Conservation (phyloP, 30 jellyfish, hydroid and myxozoan genomes). For the Aurelia aurita complex sp. Pacific region DNA sequence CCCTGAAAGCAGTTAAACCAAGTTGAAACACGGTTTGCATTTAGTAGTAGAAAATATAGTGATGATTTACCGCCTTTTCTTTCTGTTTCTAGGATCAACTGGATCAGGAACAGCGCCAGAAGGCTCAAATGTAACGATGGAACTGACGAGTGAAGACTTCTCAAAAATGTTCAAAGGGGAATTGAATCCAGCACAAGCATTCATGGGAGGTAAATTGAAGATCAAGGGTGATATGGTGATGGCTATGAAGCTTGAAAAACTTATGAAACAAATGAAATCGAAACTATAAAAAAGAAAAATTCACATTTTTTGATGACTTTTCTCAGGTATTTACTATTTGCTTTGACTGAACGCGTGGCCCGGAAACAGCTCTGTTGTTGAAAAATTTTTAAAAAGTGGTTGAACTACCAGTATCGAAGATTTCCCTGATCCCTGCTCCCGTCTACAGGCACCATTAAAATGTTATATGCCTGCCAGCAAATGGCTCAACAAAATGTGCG, state of each 20-base stretch:
- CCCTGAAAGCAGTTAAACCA: too few relatives aligned
- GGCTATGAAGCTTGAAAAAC: constrained; percentile 97
- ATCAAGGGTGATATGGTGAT: constrained; percentile 93
- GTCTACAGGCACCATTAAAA: too few relatives aligned
- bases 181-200: constrained; percentile 91
- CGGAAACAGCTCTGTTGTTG: too few relatives aligned
- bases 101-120: constrained; percentile 68
- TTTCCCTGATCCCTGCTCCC: too few relatives aligned
- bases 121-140: constrained; percentile 81
- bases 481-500: too few relatives aligned
- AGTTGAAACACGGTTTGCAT: too few relatives aligned
- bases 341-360: too few relatives aligned
- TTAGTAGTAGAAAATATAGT: too few relatives aligned
- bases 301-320: neutral
- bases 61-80: too few relatives aligned
- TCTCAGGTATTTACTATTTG: neutral
- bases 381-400: too few relatives aligned
- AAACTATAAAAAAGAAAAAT: constrained; percentile 50
- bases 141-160: constrained; percentile 81
- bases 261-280: constrained; percentile 84
- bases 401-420: too few relatives aligned
- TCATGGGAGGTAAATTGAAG: constrained; percentile 92
- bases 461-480: too few relatives aligned
- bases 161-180: constrained; percentile 90
- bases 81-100: constrained; percentile 52